phyloP scores from a whole-genome alignment of 2,797 vertebrate genomes.

The Mico argentatus region DNA sequence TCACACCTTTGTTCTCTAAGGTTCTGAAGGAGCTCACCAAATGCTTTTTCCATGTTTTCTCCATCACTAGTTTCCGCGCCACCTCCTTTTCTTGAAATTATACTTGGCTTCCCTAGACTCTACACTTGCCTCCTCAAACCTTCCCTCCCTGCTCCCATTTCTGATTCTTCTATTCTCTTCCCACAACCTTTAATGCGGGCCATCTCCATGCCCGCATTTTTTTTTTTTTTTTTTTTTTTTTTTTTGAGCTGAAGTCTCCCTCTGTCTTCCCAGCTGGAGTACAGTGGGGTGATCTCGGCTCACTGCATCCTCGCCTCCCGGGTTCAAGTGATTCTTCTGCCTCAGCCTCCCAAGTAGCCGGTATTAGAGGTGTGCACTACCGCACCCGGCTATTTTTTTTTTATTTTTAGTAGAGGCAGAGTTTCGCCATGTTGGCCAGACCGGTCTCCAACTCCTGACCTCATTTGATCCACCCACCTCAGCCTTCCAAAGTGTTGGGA shows the following conservation, averaged over 20 bases:
- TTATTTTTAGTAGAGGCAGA: not conserved
- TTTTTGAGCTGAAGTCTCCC: not conserved
- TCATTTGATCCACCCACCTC: not conserved
- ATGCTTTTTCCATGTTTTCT: not conserved
- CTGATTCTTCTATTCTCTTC: not conserved
- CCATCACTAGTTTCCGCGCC: not conserved
- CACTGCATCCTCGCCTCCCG: not conserved
- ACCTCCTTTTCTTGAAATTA: slow-evolving; percentile 32
- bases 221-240: not conserved
- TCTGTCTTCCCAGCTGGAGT: not conserved
- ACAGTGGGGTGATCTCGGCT: not conserved
- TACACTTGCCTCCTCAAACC: not conserved
- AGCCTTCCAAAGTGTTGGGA: not conserved
- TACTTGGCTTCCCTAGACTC: not conserved
- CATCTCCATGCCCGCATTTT: not conserved
- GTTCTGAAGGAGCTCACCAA: not conserved
- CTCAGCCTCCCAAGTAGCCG: not conserved
- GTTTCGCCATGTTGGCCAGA: not conserved
- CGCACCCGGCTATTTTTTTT: not conserved
- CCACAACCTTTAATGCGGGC: not conserved
- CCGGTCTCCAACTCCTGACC: not conserved
- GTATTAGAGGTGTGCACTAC: not conserved
- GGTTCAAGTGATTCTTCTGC: not conserved
- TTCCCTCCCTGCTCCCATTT: not conserved
- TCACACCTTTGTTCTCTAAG: not conserved